A percentile compares a stretch with the other conserved stretches of the same genome.
phyloP scores from a whole-genome alignment of 2,888 invertebrate species.

The Nemoura dubitans region DNA sequence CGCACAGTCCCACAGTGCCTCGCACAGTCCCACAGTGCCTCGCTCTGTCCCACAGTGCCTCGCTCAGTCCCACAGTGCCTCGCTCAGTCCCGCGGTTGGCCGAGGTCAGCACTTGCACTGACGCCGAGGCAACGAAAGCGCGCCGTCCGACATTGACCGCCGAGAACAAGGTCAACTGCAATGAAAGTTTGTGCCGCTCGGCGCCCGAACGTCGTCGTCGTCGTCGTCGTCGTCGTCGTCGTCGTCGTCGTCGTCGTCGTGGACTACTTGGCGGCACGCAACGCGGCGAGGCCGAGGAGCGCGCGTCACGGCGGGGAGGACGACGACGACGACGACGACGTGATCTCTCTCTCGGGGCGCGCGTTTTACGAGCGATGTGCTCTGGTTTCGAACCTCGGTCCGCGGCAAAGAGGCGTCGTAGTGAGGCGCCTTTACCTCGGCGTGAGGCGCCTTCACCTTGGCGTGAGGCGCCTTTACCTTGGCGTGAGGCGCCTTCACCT shows the following conservation, averaged over 20 bases:
- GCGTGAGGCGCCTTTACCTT: too few species aligned
- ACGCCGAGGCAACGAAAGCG: not conserved
- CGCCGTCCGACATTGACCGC: not conserved
- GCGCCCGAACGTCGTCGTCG: too few species aligned
- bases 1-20: too few species aligned
- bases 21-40: too few species aligned
- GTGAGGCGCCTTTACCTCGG: too few species aligned
- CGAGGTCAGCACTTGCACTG: conserved; percentile 1
- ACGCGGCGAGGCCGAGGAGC: not conserved
- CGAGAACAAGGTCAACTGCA: not conserved
- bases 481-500: too few species aligned
- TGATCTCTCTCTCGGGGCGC: not conserved
- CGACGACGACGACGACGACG: too few species aligned
- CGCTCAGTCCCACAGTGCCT: not conserved
- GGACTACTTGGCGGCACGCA: not conserved
- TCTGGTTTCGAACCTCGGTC: not conserved
- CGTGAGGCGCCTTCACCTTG: too few species aligned
- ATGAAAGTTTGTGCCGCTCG: not conserved
- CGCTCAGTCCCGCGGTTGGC: not conserved
- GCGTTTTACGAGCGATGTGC: not conserved
- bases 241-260: not conserved
- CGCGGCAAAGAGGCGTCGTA: too few species aligned
- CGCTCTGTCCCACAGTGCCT: too few species aligned
- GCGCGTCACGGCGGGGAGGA: not conserved
- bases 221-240: not conserved